These are phyloP conservation scores for Serranus cabrilla DNA, from an alignment of 2,797 vertebrate species.

Conservation along the genomic window DNA sequence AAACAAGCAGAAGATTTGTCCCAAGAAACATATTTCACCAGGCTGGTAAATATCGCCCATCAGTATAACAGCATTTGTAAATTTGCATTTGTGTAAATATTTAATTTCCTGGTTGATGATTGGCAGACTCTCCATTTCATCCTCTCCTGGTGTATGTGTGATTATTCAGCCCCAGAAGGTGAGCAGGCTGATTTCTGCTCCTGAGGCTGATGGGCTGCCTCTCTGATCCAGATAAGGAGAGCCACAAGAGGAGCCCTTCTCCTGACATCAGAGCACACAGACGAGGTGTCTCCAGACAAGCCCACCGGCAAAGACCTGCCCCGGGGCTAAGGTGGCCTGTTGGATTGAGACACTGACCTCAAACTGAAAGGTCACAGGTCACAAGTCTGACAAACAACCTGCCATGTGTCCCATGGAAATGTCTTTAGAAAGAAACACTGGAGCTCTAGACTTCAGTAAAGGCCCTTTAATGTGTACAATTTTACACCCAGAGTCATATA, in stretches of 20 bases:
- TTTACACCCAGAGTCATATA: neutral
- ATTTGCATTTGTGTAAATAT: constrained; percentile 45
- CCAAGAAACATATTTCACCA: constrained; percentile 28
- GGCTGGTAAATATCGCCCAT: constrained; percentile 41
- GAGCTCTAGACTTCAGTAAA: neutral
- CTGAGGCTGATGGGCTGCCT: constrained; percentile 32
- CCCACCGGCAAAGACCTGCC: constrained; percentile 19
- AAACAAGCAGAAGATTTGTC: constrained; percentile 23
- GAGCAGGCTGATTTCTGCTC: constrained; percentile 25
- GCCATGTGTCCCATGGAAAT: neutral
- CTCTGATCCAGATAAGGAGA: constrained; percentile 55
- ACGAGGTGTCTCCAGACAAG: constrained; percentile 25
- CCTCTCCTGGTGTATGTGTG: constrained; percentile 37
- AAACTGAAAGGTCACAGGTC: constrained; percentile 20
- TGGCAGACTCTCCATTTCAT: constrained; percentile 61
- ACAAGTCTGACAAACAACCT: constrained; percentile 4
- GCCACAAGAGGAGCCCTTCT: constrained; percentile 22
- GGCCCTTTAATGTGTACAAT: neutral
- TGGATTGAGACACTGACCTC: constrained; percentile 16
- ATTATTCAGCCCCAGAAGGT: constrained; percentile 60
- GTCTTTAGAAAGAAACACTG: neutral
- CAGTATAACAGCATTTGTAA: constrained; percentile 21
- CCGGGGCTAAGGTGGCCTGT: neutral
- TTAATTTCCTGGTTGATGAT: constrained; percentile 74
- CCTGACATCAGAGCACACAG: constrained; percentile 14